Base-by-base conservation (phyloP, 2,797 vertebrate species). In the Cyprinodon diabolis region DNA sequence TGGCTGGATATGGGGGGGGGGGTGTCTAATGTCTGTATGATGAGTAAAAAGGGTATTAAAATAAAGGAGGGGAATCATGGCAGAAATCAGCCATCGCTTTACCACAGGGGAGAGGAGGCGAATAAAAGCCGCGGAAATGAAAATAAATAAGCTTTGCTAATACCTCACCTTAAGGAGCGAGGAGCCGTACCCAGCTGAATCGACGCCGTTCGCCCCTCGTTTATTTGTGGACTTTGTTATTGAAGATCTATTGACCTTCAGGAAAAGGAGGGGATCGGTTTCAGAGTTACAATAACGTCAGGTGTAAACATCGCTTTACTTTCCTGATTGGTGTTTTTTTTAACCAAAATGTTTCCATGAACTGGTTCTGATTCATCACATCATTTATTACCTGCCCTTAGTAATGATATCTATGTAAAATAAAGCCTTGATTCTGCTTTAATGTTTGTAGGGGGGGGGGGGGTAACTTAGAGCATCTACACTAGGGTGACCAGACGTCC, bases 21-120 rank as follows among this genome's bases (percentile, higher is more conserved):
- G 96, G 95, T 91, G 95, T 96, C 95, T 97, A 96, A 95, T 97
- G 96, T 97, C 96, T 97, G 96, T 96, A 95, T 97, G 96, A 97
- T 97, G 96, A 97, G 96, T 91, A 91, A 97, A 98, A 97, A 95
- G 95, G 95, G 96, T 97, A 97, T 98, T 98, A 98, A 97, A 97
- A 97, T 97, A 96, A 97, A 97, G 96, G 96, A 96, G 96, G 96
- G 96, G 96, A 97, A 97, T 97, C 96, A 96, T 97, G 94, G 96
- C 96, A 95, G 96, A 96, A 97, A 98, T 98, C 96, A 96, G 96
- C 95, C 86, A 86, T 81, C 85, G 86, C 87, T 95, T 94, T 96
- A 96, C 96, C 97, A 96, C 96, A 94, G 96, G 97, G 96, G 96
- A 96, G 88, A 94, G 91, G 92, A 90, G 95, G 95, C 95, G 96